Evolutionary conservation across 2,797 vertebrate genomes (phyloP).

Genomic region (Platyrinchus mystaceus): DNA sequence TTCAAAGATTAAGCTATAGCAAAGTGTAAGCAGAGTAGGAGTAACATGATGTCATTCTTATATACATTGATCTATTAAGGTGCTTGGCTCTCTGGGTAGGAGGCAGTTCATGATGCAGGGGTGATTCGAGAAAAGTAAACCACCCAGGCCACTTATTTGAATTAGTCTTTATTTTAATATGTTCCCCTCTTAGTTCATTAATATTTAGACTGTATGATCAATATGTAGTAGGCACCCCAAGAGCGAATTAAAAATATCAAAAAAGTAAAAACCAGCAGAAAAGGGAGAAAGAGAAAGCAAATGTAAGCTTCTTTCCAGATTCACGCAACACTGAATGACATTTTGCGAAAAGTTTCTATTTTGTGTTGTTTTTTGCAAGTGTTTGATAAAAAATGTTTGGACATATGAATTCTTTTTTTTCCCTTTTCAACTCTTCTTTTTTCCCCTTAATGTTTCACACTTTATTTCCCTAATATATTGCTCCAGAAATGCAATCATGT

Average conservation of each 20-base stretch:
- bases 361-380: background rate
- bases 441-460: background rate
- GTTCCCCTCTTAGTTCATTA: background rate
- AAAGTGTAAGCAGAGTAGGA: background rate
- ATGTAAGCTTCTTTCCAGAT: background rate
- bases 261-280: background rate
- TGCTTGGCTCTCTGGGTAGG: background rate
- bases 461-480: background rate
- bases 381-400: background rate
- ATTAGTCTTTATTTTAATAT: background rate
- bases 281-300: background rate
- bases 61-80: background rate
- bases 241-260: background rate
- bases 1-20: background rate
- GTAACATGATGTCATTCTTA: background rate
- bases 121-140: background rate
- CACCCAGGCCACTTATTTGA: background rate
- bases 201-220: background rate
- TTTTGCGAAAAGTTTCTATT: background rate
- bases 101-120: background rate
- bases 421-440: background rate
- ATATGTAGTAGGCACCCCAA: background rate
- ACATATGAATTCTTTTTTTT: background rate
- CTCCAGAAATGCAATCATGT: background rate
- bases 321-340: background rate